Evolutionary conservation across 2,888 invertebrate species (phyloP), one percentile per base, ranked within the genome.

Genomic region (Formica aserva): DNA sequence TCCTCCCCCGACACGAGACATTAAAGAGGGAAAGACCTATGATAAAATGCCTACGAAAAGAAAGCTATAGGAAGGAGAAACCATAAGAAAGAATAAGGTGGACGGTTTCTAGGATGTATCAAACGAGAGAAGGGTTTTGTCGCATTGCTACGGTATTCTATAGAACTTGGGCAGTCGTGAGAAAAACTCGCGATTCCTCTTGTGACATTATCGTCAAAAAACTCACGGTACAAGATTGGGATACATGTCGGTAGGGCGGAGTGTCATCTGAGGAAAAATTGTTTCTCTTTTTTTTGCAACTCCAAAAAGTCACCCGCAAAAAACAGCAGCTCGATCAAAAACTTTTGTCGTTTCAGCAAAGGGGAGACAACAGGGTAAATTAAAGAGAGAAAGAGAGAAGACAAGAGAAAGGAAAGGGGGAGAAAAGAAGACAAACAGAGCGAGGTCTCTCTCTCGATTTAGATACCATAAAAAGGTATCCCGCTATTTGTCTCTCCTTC

Each of bases 21-120:
- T 92, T 87, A 87, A 91, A 92, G 89, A 92, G 89, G 92, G 92
- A 91, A 93, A 93, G 91, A 93, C 92, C 93, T 92, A 94, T 92
- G 87, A 91, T 92, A 92, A 92, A 92, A 93, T 93, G 92, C 91
- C 92, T 92, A 92, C 93, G 90, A 92, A 93, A 91, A 92, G 89
- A 92, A 91, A 92, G 90, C 90, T 91, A 66, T 41, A 89, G 87
- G 82, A 91, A 89, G 89, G 89, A 81, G 77, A 90, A 86, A 91
- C 88, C 88, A 91, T 90, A 90, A 91, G 82, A 84, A 88, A 90
- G 85, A 84, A 90, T 83, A 81, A 86, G 75, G 57, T 57, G 76
- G 83, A 84, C 41, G 69, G 78, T 74, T 72, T 85, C 67, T 88
- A 82, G 69, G 83, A 82, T 63, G 67, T 67, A 38, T 83, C 65